These are phyloP conservation scores for Metridium senile DNA, from an alignment of 92 coral and sea anemone species.

Conservation along the genomic window DNA sequence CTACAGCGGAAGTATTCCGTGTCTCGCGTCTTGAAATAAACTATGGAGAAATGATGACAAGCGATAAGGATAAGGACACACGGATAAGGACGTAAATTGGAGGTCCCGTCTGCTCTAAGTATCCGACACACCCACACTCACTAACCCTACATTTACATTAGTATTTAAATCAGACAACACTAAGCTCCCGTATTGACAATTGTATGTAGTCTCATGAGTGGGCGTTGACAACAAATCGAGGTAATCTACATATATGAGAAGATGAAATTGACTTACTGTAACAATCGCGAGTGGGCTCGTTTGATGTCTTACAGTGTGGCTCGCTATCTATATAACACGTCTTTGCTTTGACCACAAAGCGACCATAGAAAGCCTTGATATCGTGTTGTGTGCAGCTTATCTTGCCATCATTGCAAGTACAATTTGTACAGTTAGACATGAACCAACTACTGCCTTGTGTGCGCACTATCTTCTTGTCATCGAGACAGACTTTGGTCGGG, in stretches of 20 bases:
- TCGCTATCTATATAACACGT: constrained; percentile 3
- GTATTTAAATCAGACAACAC: too few species aligned
- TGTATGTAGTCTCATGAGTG: too few species aligned
- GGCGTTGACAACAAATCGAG: too few species aligned
- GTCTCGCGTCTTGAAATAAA: background rate
- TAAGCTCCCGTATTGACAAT: too few species aligned
- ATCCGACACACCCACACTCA: too few species aligned
- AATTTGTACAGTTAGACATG: constrained; percentile 41
- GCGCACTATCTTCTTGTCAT: constrained; percentile 25
- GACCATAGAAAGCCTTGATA: constrained; percentile 38
- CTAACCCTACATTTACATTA: too few species aligned
- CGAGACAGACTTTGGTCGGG: constrained; percentile 38
- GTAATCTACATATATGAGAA: too few species aligned
- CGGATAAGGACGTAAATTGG: too few species aligned
- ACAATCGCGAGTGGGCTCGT: constrained; percentile 2
- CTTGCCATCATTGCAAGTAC: constrained; percentile 37
- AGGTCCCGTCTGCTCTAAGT: too few species aligned
- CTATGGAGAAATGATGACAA: background rate
- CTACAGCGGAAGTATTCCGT: background rate
- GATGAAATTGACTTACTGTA: background rate
- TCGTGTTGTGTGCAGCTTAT: constrained; percentile 33
- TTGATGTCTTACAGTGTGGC: background rate
- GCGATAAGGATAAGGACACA: too few species aligned
- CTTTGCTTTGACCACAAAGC: constrained; percentile 12
- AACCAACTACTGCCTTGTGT: constrained; percentile 42